Evolutionary conservation across 2,113 vertebrate species (phyloP), one percentile per base, ranked within the genome.

Genomic region (Engraulis encrasicolus): DNA sequence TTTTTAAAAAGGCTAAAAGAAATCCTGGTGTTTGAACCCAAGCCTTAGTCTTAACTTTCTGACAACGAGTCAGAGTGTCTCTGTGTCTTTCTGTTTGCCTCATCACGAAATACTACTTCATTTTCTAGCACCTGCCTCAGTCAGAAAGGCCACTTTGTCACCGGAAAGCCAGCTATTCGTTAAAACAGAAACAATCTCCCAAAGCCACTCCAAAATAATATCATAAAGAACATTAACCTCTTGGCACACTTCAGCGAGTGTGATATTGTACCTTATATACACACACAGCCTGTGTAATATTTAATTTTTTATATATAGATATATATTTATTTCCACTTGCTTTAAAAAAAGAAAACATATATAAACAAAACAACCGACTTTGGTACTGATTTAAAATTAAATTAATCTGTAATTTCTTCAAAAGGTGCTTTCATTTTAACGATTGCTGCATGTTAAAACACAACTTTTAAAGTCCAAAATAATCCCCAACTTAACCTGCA

Each of bases 191-290:
- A 71, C 83, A 87, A 74, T 17, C 12, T 80, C 88, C 79, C 71
- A 31, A 45, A 45, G 81, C 34, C 20, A 81, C 82, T 15, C 45
- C 23, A 82, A 0, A 79, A 54, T 37, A 79, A 71, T n/a, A 89
- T 50, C 54, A 66, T 78, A 54, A 91, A 50, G 15, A 80, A 87
- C 82, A 81, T 85, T 81, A 91, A 84, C 45, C 11, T 78, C 12
- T 86, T 40, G 74, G 86, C 91, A 92, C 90, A 91, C 83, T 4
- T 85, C 66, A 86, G 81, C 85, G 78, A 82, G 80, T 87, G 88
- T 88, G 86, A 88, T 77, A 82, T 84, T 88, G 92, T 93, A 94
- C 91, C 93, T 89, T 93, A 93, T 93, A 94, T 85, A 87, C 91
- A 93, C 87, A 95, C 86, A 93, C 84, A 58, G 31, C 31, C 17